Percentiles rank a stretch among this genome's conserved stretches.
phyloP scores from a whole-genome alignment of 2,113 vertebrate genomes.

The Rhabdornis inornatus region DNA sequence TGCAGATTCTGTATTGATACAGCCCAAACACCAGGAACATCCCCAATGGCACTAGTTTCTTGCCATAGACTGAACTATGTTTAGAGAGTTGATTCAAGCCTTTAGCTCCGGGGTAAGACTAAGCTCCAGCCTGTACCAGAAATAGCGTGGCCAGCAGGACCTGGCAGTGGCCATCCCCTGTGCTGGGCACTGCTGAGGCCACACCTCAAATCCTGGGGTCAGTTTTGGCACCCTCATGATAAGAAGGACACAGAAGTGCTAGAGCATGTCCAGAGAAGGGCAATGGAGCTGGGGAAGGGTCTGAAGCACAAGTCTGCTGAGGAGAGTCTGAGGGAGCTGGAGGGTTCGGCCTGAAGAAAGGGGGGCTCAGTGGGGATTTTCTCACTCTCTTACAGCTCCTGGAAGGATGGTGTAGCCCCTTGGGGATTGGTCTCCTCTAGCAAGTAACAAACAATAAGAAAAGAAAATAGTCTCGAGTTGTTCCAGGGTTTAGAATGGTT shows the following conservation, averaged over 20 bases:
- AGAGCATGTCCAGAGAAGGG: not conserved
- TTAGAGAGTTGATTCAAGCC: not conserved
- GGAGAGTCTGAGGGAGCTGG: not conserved
- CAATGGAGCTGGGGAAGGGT: rapidly evolving
- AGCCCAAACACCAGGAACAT: not conserved
- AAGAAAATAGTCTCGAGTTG: not conserved
- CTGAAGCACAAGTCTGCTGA: not conserved
- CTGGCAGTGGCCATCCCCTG: rapidly evolving
- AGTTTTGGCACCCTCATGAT: not conserved
- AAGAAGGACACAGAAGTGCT: not conserved
- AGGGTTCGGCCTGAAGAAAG: not conserved
- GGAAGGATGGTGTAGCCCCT: rapidly evolving
- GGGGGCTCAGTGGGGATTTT: not conserved
- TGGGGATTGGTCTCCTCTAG: not conserved
- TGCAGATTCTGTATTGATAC: not conserved
- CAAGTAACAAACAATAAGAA: not conserved
- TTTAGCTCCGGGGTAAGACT: not conserved
- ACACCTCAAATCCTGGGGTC: rapidly evolving
- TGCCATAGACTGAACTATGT: not conserved
- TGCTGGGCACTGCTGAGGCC: not conserved
- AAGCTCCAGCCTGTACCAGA: not conserved
- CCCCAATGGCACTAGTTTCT: not conserved
- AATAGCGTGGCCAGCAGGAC: not conserved
- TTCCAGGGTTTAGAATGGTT: not conserved
- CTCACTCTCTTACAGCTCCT: not conserved